phyloP scores from a whole-genome alignment of 2,888 invertebrate genomes.

The Ceriagrion tenellum region DNA sequence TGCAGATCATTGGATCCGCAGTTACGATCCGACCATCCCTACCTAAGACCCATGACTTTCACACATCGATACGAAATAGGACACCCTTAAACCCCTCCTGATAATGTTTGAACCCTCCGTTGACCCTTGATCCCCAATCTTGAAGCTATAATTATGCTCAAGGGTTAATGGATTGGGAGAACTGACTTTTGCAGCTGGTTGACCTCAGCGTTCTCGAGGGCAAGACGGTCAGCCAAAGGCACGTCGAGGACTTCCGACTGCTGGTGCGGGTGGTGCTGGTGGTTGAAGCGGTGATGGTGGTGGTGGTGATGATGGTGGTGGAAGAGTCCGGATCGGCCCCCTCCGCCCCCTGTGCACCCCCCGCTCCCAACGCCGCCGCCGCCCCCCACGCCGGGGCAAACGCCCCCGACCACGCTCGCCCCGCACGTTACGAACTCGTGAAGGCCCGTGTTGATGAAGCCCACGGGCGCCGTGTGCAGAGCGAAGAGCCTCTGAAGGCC shows the following conservation, averaged over 20 bases:
- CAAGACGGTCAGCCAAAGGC: slow-evolving; percentile 73
- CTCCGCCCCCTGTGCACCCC: neutral
- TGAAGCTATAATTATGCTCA: too few relatives aligned
- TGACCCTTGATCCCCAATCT: too few relatives aligned
- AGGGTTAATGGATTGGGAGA: too few relatives aligned
- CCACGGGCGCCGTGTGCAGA: slow-evolving; percentile 73
- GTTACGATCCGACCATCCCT: too few relatives aligned
- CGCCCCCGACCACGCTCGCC: slow-evolving; percentile 46
- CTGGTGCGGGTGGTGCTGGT: slow-evolving; percentile 59
- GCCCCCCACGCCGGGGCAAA: slow-evolving; percentile 43
- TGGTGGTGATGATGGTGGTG: slow-evolving; percentile 62
- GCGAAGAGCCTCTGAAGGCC: slow-evolving; percentile 74
- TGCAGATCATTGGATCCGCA: too few relatives aligned
- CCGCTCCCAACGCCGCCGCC: slow-evolving; percentile 47
- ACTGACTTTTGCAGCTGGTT: slow-evolving; percentile 74
- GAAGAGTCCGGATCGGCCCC: neutral
- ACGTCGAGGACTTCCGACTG: slow-evolving; percentile 71
- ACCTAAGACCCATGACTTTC: too few relatives aligned
- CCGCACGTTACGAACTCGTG: slow-evolving; percentile 71
- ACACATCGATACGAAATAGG: too few relatives aligned
- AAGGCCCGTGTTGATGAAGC: slow-evolving; percentile 74
- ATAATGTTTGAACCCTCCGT: too few relatives aligned
- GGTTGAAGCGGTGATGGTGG: slow-evolving; percentile 65
- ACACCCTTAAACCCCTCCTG: too few relatives aligned
- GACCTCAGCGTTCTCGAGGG: slow-evolving; percentile 74